Percentiles rank a stretch among this genome's conserved stretches.
These are phyloP conservation scores for Polyodon spathula DNA, from an alignment of 2,113 vertebrate species.

Conservation along the genomic window DNA sequence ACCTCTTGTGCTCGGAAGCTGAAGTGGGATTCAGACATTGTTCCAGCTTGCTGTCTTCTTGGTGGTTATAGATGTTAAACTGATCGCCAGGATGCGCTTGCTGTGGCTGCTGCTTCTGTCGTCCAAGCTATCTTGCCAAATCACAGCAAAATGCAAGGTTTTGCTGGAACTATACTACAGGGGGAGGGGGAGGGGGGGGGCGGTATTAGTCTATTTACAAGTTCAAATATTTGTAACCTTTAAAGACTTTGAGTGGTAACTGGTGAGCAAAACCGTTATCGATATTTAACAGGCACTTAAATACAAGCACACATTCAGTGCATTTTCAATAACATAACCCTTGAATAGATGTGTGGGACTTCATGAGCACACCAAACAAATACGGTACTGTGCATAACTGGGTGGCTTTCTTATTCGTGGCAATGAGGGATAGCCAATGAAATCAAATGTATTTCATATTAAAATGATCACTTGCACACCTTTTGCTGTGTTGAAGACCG, in stretches of 20 bases:
- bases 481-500: no score
- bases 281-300: slow-evolving; percentile 4
- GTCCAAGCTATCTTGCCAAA: slow-evolving; percentile 3
- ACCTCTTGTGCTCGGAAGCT: neutral
- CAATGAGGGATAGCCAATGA: no score
- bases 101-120: neutral
- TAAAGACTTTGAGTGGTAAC: slow-evolving; percentile 4
- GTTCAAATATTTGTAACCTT: neutral
- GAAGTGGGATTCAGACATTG: neutral
- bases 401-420: no score
- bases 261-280: neutral
- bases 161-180: no score
- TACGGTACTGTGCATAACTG: no score
- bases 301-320: neutral
- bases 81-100: neutral
- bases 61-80: slow-evolving; percentile 11
- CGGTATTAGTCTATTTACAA: neutral
- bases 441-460: no score
- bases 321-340: neutral
- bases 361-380: neutral
- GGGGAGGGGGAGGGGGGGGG: neutral
- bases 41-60: neutral
- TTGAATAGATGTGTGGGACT: neutral
- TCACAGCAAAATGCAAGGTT: neutral
- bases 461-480: no score